These are phyloP conservation scores for Hemicentrotus pulcherrimus DNA, from an alignment of 35 echinoderm and acorn worm genomes.

Conservation along the genomic window DNA sequence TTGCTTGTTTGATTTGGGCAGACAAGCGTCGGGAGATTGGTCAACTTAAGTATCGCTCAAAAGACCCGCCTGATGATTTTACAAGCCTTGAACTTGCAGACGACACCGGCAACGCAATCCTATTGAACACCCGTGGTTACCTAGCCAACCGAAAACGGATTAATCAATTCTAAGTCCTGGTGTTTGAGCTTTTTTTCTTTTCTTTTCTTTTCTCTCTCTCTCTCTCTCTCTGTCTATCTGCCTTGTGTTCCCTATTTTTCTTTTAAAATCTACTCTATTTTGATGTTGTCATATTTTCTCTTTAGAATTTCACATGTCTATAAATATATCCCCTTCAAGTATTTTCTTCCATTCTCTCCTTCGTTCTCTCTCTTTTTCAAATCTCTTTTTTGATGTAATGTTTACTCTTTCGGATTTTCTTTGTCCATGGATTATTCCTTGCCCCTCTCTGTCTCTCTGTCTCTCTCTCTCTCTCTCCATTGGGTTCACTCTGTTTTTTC, in stretches of 20 bases:
- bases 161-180: constrained; percentile 12
- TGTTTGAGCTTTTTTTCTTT: neutral
- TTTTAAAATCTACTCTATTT: too few relatives aligned
- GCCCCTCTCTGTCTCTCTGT: neutral
- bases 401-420: too few relatives aligned
- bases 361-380: too few relatives aligned
- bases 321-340: too few relatives aligned
- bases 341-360: too few relatives aligned
- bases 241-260: too few relatives aligned
- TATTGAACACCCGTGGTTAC: constrained; percentile 15
- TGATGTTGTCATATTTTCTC: too few relatives aligned
- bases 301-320: too few relatives aligned
- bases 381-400: too few relatives aligned
- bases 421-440: too few relatives aligned
- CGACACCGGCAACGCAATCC: neutral
- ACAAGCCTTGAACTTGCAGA: constrained; percentile 9
- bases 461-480: neutral
- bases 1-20: neutral
- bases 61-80: neutral
- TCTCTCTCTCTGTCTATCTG: neutral
- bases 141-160: neutral
- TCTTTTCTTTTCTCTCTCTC: neutral
- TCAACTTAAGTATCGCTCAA: neutral
- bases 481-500: too few relatives aligned
- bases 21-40: neutral